These are phyloP conservation scores for Crocodylus rhombifer DNA, from an alignment of 2,797 vertebrate genomes.

Conservation along the genomic window DNA sequence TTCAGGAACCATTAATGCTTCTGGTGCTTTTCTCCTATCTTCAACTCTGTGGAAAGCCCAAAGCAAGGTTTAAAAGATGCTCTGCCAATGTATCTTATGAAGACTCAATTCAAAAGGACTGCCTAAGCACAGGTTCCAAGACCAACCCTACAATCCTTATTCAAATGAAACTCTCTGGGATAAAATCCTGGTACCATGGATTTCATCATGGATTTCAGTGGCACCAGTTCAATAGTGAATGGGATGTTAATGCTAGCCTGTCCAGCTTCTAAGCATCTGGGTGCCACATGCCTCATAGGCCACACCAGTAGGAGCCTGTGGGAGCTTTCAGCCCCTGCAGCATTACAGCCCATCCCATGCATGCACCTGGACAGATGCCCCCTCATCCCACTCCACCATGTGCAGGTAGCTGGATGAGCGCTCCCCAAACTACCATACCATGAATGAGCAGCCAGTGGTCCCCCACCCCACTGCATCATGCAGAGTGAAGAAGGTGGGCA, in stretches of 20 bases:
- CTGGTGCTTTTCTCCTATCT: not conserved
- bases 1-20: not conserved
- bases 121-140: not conserved
- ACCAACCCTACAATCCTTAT: not conserved
- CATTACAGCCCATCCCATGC: too few species aligned
- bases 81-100: not conserved
- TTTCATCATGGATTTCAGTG: rapidly evolving
- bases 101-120: not conserved
- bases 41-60: not conserved
- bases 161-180: not conserved
- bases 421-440: too few species aligned
- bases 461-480: not conserved
- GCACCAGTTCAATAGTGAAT: not conserved
- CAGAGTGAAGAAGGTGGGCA: not conserved
- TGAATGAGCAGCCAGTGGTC: not conserved
- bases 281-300: too few species aligned
- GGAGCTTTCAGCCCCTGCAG: too few species aligned
- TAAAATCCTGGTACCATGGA: not conserved
- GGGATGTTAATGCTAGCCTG: too few species aligned
- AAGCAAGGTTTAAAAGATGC: not conserved
- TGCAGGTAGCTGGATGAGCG: too few species aligned
- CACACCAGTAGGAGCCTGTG: too few species aligned
- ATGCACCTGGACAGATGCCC: too few species aligned
- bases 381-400: too few species aligned
- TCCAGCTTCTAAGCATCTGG: too few species aligned